phyloP scores from a whole-genome alignment of 2,888 invertebrate species.

The Tridacna gigas region DNA sequence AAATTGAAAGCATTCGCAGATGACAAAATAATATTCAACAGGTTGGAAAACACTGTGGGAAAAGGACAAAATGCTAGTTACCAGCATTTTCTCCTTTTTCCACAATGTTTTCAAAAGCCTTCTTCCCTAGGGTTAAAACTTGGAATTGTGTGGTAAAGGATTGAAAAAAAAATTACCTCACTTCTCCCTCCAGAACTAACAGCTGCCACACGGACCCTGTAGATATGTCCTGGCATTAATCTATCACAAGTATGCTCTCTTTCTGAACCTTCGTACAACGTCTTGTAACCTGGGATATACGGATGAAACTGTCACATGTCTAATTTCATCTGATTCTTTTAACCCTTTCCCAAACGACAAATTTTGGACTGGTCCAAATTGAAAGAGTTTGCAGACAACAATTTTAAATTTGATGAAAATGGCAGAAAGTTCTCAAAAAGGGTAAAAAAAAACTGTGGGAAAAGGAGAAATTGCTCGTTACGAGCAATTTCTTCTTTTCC shows the following conservation, averaged over 20 bases:
- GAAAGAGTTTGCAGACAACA: too few species aligned
- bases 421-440: too few species aligned
- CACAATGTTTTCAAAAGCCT: not conserved
- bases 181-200: slow-evolving; percentile 91
- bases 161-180: slow-evolving; percentile 85
- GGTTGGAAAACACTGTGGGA: not conserved
- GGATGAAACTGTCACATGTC: not conserved
- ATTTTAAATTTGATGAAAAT: too few species aligned
- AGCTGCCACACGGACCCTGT: slow-evolving; percentile 91
- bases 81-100: not conserved
- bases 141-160: too few species aligned
- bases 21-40: too few species aligned
- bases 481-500: too few species aligned
- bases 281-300: slow-evolving; percentile 89
- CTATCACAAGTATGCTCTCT: slow-evolving; percentile 93
- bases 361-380: too few species aligned
- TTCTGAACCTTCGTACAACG: slow-evolving; percentile 91
- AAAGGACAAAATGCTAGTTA: not conserved
- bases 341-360: too few species aligned
- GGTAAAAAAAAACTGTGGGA: too few species aligned
- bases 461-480: too few species aligned
- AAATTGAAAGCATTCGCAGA: too few species aligned
- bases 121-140: too few species aligned
- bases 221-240: slow-evolving; percentile 92
- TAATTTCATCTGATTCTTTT: not conserved